Conservation (phyloP, 2,888 invertebrate genomes). For the Dolomedes plantarius region DNA sequence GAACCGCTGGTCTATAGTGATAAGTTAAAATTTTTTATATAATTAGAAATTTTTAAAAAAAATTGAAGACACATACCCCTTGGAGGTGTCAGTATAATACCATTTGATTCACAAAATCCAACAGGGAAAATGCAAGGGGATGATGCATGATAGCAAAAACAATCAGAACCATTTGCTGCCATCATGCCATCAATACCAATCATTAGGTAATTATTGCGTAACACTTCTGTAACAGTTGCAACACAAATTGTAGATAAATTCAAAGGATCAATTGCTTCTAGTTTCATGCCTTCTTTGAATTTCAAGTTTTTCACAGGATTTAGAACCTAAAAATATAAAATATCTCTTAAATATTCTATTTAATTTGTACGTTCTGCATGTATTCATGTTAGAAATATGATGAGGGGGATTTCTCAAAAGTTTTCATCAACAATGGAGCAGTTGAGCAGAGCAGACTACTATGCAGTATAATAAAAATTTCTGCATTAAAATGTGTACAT, state of each 20-base stretch:
- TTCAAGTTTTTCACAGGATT: slow-evolving; percentile 53
- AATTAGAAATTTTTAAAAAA: too few relatives aligned
- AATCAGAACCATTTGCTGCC: slow-evolving; percentile 85
- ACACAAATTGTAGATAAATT: slow-evolving; percentile 96
- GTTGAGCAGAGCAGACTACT: too few relatives aligned
- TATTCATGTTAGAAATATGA: too few relatives aligned
- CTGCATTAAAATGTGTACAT: too few relatives aligned
- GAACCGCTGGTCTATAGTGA: too few relatives aligned
- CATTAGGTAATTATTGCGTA: slow-evolving; percentile 95
- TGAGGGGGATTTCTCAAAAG: too few relatives aligned
- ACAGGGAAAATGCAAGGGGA: slow-evolving; percentile 83
- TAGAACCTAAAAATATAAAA: slow-evolving; percentile 25
- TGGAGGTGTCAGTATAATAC: slow-evolving; percentile 90
- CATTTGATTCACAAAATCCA: slow-evolving; percentile 92
- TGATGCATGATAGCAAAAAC: slow-evolving; percentile 99
- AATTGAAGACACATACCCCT: slow-evolving; percentile 65
- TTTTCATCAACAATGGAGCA: too few relatives aligned
- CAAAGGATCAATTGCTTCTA: slow-evolving; percentile 97
- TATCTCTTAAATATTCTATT: not conserved
- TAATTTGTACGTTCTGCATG: not conserved
- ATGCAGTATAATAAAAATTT: too few relatives aligned
- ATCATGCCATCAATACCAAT: slow-evolving; percentile 93
- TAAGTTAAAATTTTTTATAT: too few relatives aligned
- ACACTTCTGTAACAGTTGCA: slow-evolving; percentile 94
- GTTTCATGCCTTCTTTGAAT: slow-evolving; percentile 80